These are phyloP conservation scores for Rutilus rutilus DNA, from an alignment of 2,113 vertebrate species.

Conservation along the genomic window DNA sequence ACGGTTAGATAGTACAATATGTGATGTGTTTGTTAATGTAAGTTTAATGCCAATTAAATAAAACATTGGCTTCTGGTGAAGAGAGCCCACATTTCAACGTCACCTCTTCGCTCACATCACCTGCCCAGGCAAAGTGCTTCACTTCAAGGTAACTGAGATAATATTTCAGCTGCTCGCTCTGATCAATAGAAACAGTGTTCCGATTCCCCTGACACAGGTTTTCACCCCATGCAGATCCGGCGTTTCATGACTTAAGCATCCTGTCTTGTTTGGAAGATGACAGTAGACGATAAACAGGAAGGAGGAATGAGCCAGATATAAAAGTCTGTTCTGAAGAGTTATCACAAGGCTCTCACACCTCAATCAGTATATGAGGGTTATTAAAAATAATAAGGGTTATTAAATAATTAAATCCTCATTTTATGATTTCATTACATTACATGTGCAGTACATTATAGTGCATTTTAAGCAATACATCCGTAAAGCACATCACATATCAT, in stretches of 20 bases:
- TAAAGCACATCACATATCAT: neutral
- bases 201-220: conserved; percentile 79
- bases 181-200: conserved; percentile 77
- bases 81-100: neutral
- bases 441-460: neutral
- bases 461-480: neutral
- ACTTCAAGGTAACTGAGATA: conserved; percentile 63
- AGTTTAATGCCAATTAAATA: neutral
- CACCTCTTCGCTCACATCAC: conserved; percentile 16
- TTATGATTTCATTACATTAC: neutral
- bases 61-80: neutral
- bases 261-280: conserved; percentile 65
- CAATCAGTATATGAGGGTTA: neutral
- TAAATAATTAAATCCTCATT: no score
- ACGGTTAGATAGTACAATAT: neutral
- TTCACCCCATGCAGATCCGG: conserved; percentile 66
- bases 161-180: conserved; percentile 67
- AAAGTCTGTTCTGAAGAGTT: neutral
- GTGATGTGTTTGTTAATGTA: neutral
- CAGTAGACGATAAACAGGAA: conserved; percentile 63
- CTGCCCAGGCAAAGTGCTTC: conserved; percentile 33
- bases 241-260: conserved; percentile 65
- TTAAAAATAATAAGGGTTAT: neutral
- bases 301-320: neutral
- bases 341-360: neutral